phyloP scores from a whole-genome alignment of 1,140 invertebrate species.

The Parasteatoda tepidariorum region DNA sequence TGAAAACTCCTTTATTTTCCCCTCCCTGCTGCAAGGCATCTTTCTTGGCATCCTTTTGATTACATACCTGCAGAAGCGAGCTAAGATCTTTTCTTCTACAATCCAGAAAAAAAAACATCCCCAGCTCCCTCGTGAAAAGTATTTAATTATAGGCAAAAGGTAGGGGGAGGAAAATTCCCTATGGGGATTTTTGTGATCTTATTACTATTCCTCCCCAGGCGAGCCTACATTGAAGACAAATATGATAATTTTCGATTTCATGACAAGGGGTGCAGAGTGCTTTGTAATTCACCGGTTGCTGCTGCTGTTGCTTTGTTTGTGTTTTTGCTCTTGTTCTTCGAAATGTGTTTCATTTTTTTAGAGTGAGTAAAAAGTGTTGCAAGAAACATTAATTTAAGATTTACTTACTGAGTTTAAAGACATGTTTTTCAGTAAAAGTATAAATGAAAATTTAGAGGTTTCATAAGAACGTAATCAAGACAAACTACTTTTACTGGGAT shows the following conservation, averaged over 20 bases:
- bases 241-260: neutral
- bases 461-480: too few relatives aligned
- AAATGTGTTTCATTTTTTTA: neutral
- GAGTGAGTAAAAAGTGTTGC: too few relatives aligned
- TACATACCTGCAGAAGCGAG: neutral
- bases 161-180: neutral
- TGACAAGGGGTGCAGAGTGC: too few relatives aligned
- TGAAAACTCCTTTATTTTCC: conserved; percentile 4
- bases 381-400: too few relatives aligned
- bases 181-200: neutral
- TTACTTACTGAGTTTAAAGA: too few relatives aligned
- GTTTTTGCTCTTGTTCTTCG: neutral
- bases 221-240: neutral
- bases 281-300: neutral
- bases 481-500: too few relatives aligned
- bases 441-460: too few relatives aligned
- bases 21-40: neutral
- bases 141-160: neutral
- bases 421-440: too few relatives aligned
- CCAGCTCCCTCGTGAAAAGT: neutral
- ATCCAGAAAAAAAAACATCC: neutral
- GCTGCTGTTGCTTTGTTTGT: neutral
- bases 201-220: neutral
- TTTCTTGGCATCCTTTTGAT: neutral
- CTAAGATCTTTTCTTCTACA: neutral